Evolutionary conservation across 2,797 vertebrate genomes (phyloP), one percentile per base, ranked within the genome.

Genomic region (Notolabrus celidotus): DNA sequence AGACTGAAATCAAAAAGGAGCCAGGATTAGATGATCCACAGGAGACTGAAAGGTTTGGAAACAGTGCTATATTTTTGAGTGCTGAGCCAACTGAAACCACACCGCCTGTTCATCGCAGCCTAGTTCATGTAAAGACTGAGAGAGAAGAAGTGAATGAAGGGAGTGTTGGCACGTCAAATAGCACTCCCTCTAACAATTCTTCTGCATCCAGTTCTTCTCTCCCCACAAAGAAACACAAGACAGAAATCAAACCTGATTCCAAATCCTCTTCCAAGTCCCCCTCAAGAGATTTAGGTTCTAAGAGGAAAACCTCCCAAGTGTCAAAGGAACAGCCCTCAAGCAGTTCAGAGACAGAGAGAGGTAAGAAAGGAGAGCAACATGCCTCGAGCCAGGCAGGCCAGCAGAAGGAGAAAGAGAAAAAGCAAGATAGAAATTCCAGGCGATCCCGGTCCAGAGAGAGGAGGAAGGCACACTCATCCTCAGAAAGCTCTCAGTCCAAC

Each of bases 321-420:
- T 69, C 61, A 4, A 88, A 86, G 52, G 95, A 95, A 23, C 93
- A 85, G 20, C 34, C 76, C 7, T 95, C 94, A 4, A 91, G 83
- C 69, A 95, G 94, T 79, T 93, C 87, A 0, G 96, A 96, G 36
- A 86, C 79, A 7, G 87, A 92, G 4, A 89, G 88, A 77, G 49
- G 34, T 56, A 91, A 86, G 77, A 95, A 85, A 60, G 60, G 43
- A 65, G 74, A 79, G 20, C 74, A 29, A 19, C 59, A 34, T 7
- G 34, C 23, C 16, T 79, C 79, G 2, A 70, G 86, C 84, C 90
- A 84, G 60, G 69, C 34, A 63, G 17, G 0, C 83, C 85, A 70
- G 88, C 86, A 39, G 86, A 90, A 88, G 81, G 80, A 79, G 75
- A 79, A 58, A 59, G 86, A 81, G n/a, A 66, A 29, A 54, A 74